Percentiles rank a stretch among this genome's conserved stretches.
Conservation (phyloP, 92 coral and sea anemone species). For the Anthopleura xanthogrammica region DNA sequence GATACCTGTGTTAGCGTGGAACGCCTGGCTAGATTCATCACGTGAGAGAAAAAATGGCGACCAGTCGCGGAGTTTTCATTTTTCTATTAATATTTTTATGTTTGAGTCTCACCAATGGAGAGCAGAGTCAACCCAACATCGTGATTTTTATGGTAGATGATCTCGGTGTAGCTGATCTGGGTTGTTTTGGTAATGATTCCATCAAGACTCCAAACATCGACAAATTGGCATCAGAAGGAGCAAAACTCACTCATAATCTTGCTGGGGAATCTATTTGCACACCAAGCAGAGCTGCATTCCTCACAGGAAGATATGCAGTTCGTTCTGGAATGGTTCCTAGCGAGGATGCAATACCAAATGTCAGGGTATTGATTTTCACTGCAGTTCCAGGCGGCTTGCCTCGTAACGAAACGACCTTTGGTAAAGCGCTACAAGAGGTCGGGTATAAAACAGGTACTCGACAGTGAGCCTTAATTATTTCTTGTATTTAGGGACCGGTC, state of each 20-base stretch:
- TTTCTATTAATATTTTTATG: background rate
- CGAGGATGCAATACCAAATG: conserved; percentile 14
- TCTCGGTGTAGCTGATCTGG: conserved; percentile 57
- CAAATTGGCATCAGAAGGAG: conserved; percentile 76
- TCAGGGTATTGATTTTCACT: conserved; percentile 31
- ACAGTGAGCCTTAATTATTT: background rate
- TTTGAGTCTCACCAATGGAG: background rate
- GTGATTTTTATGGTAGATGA: conserved; percentile 61
- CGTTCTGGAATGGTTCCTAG: conserved; percentile 65
- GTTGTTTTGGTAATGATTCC: conserved; percentile 27
- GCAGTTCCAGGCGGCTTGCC: conserved; percentile 68
- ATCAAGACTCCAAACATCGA: conserved; percentile 86
- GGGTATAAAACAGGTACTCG: conserved; percentile 62
- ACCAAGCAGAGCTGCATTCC: conserved; percentile 80
- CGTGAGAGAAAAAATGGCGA: background rate
- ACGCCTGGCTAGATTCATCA: background rate
- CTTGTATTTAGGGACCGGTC: too few species aligned
- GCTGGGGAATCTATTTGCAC: conserved; percentile 78
- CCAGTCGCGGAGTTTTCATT: background rate
- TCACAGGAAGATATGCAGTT: conserved; percentile 85
- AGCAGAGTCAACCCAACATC: conserved; percentile 35
- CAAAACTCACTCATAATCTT: conserved; percentile 63
- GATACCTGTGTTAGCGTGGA: background rate
- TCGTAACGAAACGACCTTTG: conserved; percentile 64
- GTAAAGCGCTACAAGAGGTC: conserved; percentile 34